Base-by-base conservation (phyloP, 1,140 invertebrate species). In the Drosophila aff. region DNA sequence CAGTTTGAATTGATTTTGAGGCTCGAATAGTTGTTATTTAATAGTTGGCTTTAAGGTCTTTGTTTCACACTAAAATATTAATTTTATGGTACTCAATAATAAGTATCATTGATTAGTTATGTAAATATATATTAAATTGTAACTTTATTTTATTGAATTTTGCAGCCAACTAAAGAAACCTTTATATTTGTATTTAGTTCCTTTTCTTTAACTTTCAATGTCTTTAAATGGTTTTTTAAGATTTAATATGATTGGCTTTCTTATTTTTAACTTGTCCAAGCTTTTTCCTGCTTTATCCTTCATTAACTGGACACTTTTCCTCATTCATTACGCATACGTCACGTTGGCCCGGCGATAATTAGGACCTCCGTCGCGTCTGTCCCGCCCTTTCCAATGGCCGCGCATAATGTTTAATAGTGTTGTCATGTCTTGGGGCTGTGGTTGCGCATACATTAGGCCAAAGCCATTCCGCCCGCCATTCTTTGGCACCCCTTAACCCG, bases 361-460 rank as follows among this genome's bases (percentile, higher is more conserved):
- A 71, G 26, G 65, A 38, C 36, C 44, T 33, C 8, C 21, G 36
- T 0, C 18, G 52, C 46, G 28, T 38, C 44, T 40, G 49, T 8
- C 9, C 58, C 41, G 15, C 41, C 52, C 62, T 23, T 43, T 41
- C 43, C 47, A 31, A 21, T 40, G 31, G 49, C 47, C 50, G 44
- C 43, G 65, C 78, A 90, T 84, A 90, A 90, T 89, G 84, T 77
- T 87, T 87, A 87, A 87, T 87, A 87, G 83, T 87, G 83, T 87
- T 87, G 83, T 90, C 84, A 89, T 89, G 84, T 89, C 84, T 89
- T 89, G 84, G 76, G 80, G 78, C 81, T 89, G 84, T 78, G 84
- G 84, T 81, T 89, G 71, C 60, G 85, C 85, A 90, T 90, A 89
- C 84, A 89, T 89, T 89, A 90, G 81, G 53, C 76, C 62, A 52